A percentile compares a stretch with the other conserved stretches of the same genome.
These are phyloP conservation scores for Caenorhabditis uteleia DNA, from an alignment of 2,888 invertebrate species.

Conservation along the genomic window DNA sequence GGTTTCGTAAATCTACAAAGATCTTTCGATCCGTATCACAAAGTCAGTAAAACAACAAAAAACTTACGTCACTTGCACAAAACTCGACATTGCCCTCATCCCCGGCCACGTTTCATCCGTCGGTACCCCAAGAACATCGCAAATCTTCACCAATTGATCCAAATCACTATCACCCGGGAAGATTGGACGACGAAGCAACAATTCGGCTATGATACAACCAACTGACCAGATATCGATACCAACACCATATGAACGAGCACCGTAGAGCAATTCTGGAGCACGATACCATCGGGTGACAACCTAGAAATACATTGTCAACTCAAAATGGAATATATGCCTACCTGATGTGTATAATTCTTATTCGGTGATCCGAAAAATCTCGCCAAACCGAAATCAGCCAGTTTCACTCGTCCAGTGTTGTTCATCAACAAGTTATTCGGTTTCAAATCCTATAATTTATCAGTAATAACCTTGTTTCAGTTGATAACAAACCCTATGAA, in stretches of 20 bases:
- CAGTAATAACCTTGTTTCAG: background rate
- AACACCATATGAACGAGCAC: conserved; percentile 92
- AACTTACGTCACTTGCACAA: conserved; percentile 83
- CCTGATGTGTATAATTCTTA: conserved; percentile 88
- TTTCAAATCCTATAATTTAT: conserved; percentile 81
- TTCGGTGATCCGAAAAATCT: conserved; percentile 96
- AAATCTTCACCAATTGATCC: conserved; percentile 93
- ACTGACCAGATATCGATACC: conserved; percentile 99
- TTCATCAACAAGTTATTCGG: conserved; percentile 97
- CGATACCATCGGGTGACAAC: conserved; percentile 69
- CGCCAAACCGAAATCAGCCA: conserved; percentile 98
- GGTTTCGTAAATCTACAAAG: too few relatives aligned
- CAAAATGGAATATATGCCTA: conserved; percentile 6
- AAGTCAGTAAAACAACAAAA: too few relatives aligned
- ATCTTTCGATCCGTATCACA: too few relatives aligned
- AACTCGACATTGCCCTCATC: conserved; percentile 79
- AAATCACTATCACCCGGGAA: conserved; percentile 95
- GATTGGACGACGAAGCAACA: conserved; percentile 82
- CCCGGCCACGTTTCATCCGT: conserved; percentile 90
- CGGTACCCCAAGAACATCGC: conserved; percentile 91
- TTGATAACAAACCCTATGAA: conserved; percentile 80
- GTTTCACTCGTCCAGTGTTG: conserved; percentile 87
- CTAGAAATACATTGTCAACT: conserved; percentile 8
- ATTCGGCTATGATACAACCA: conserved; percentile 95
- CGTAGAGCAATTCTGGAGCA: conserved; percentile 88